A percentile compares a stretch with the other conserved stretches of the same genome.
phyloP scores from a whole-genome alignment of 2,888 invertebrate species.

The Thyatira batis region DNA sequence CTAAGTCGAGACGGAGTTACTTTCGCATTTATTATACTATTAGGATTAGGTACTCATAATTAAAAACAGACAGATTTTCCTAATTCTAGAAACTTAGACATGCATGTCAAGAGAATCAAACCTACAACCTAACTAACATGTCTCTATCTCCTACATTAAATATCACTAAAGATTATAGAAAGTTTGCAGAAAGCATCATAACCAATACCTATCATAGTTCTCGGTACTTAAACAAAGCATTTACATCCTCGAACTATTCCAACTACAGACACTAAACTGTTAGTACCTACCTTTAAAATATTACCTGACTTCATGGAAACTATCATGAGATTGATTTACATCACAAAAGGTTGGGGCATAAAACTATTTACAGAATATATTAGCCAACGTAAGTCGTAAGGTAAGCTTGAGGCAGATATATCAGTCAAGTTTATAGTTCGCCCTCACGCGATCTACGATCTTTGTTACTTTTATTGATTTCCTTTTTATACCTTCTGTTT shows the following conservation, averaged over 20 bases:
- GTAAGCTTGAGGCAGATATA: neutral
- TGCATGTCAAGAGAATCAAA: no score
- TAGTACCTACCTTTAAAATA: neutral
- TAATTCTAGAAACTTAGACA: no score
- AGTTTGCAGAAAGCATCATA: neutral
- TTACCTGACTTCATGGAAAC: neutral
- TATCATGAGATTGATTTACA: neutral
- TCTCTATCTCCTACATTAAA: no score
- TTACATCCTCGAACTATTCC: neutral
- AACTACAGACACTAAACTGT: neutral
- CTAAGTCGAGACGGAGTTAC: no score
- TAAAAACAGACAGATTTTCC: no score
- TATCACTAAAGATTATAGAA: neutral
- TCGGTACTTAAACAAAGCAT: neutral
- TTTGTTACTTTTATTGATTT: neutral
- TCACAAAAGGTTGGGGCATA: neutral
- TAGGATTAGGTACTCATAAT: no score
- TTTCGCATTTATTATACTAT: no score
- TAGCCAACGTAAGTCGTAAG: neutral
- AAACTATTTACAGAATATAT: neutral
- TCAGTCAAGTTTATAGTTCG: neutral
- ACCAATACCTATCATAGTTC: neutral
- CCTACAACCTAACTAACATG: no score
- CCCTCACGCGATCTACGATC: slow-evolving; percentile 1
- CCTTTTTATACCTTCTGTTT: neutral